phyloP scores from a whole-genome alignment of 1,140 invertebrate genomes.

The Bombus superbus region DNA sequence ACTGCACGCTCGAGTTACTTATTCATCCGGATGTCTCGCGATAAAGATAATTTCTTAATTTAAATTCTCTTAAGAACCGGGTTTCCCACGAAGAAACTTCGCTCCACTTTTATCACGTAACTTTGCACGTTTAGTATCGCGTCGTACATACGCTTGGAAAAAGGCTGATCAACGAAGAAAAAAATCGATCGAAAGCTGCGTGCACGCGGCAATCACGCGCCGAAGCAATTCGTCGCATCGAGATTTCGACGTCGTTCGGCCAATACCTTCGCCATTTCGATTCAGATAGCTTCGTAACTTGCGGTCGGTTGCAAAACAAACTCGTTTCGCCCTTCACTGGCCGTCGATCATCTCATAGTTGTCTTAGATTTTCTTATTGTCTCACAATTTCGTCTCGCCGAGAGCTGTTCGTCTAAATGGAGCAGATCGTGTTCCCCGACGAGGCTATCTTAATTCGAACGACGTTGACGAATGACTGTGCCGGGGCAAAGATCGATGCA shows the following conservation, averaged over 20 bases:
- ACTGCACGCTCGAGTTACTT: no score
- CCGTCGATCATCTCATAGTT: slow-evolving; percentile 14
- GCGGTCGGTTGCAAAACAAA: background rate
- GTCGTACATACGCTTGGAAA: background rate
- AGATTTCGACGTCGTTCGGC: background rate
- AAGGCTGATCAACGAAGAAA: background rate
- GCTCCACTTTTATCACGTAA: background rate
- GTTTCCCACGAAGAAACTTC: background rate
- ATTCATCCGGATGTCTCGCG: no score
- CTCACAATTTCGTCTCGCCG: background rate
- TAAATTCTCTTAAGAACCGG: background rate
- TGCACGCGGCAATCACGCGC: background rate
- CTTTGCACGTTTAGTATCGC: background rate
- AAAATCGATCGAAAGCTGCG: background rate
- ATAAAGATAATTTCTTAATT: no score
- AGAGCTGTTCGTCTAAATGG: background rate
- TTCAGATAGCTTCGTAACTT: background rate
- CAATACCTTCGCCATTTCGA: slow-evolving; percentile 40
- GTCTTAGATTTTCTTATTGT: slow-evolving; percentile 2
- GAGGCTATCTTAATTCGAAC: slow-evolving; percentile 15
- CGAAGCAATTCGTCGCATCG: background rate
- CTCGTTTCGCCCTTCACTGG: background rate
- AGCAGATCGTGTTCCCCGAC: background rate
- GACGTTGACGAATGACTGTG: background rate
- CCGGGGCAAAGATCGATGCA: background rate